Conservation (phyloP, 2,113 vertebrate species). For the Pardalotus punctatus region DNA sequence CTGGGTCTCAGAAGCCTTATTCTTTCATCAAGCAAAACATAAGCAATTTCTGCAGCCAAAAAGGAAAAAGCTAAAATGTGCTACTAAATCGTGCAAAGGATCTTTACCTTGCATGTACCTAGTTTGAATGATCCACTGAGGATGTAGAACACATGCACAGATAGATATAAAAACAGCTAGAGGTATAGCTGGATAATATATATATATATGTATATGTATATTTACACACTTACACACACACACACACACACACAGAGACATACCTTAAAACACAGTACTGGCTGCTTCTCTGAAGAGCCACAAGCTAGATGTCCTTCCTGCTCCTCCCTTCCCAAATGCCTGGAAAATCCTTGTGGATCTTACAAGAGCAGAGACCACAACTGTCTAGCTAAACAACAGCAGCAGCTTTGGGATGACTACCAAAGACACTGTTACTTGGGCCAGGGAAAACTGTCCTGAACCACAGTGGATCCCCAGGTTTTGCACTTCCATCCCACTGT, state of each 20-base stretch:
- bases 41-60: background rate
- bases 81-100: background rate
- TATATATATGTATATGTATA: too few species aligned
- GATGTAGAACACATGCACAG: rapidly evolving
- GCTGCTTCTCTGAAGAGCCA: background rate
- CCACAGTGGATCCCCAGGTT: rapidly evolving
- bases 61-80: background rate
- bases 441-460: background rate
- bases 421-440: background rate
- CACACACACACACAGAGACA: background rate
- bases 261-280: background rate
- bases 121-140: background rate
- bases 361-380: background rate
- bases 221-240: too few species aligned
- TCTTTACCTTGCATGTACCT: background rate
- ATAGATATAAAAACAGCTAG: background rate
- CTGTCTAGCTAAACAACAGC: background rate
- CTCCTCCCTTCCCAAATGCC: background rate
- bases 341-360: background rate
- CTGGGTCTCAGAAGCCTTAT: background rate
- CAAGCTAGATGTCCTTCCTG: background rate
- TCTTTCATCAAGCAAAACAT: background rate
- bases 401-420: background rate
- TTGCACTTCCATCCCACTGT: rapidly evolving
- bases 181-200: too few species aligned